Percentiles rank a stretch among this genome's conserved stretches.
phyloP scores from a whole-genome alignment of 30 jellyfish, hydroid and myxozoan genomes.

The Turritopsis rubra region DNA sequence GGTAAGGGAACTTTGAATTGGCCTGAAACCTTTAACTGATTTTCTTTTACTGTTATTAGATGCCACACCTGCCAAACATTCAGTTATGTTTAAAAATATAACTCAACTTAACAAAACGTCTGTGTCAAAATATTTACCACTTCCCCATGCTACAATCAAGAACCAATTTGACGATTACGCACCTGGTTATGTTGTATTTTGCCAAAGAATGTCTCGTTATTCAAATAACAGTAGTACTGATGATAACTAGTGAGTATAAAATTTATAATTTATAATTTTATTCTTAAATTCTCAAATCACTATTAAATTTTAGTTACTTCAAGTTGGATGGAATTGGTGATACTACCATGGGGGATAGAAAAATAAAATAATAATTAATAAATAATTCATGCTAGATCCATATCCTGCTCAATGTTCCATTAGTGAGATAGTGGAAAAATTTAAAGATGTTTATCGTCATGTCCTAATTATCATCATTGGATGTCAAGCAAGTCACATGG shows the following conservation, averaged over 20 bases:
- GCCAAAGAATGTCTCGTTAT: not conserved
- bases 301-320: not conserved
- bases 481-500: not conserved
- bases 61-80: no score
- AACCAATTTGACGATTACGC: not conserved
- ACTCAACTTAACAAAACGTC: not conserved
- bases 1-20: no score
- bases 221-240: not conserved
- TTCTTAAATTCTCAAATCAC: not conserved
- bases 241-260: not conserved
- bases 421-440: not conserved
- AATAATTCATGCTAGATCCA: not conserved
- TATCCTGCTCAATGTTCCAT: not conserved
- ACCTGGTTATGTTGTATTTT: not conserved
- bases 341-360: not conserved
- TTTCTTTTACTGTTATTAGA: no score
- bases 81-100: no score
- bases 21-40: no score
- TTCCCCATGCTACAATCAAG: not conserved
- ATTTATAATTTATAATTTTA: no score
- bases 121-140: not conserved
- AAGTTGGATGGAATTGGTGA: not conserved
- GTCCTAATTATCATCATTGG: not conserved
- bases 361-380: no score
- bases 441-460: not conserved